Conservation (phyloP, 2,797 vertebrate species). For the Mormyrops attenuatus region DNA sequence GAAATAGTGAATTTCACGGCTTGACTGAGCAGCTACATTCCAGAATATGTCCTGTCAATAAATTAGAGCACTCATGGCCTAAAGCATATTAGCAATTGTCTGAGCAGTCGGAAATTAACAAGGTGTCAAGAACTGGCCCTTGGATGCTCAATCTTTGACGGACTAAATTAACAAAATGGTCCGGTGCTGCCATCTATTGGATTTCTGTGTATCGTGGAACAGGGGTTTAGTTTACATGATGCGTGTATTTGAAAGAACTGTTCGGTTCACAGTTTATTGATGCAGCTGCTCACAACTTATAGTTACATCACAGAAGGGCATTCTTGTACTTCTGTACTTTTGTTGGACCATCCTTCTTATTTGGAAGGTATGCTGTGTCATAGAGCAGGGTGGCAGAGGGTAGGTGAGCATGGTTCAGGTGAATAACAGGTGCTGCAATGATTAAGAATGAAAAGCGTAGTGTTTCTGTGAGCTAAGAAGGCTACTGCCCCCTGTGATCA, state of each 20-base stretch:
- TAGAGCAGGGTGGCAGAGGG: neutral
- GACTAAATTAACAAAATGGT: neutral
- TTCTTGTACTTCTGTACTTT: neutral
- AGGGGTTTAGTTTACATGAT: neutral
- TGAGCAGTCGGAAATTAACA: neutral
- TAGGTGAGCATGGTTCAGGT: neutral
- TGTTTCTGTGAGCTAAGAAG: neutral
- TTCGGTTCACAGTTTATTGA: neutral
- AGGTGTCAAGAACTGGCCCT: neutral
- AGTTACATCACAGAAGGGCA: neutral
- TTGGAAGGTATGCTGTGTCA: neutral
- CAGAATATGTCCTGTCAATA: neutral
- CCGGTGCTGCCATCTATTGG: slow-evolving; percentile 8
- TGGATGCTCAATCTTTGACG: neutral
- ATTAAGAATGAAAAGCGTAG: neutral
- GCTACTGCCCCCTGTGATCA: neutral
- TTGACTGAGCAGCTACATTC: neutral
- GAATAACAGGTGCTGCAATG: neutral
- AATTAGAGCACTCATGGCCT: neutral
- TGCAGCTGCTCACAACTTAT: neutral
- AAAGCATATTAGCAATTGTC: neutral
- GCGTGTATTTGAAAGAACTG: neutral
- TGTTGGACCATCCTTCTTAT: neutral
- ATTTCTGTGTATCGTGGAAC: neutral
- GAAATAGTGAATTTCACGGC: neutral